A percentile compares a stretch with the other conserved stretches of the same genome.
Evolutionary conservation across 2,888 invertebrate species (phyloP).

Genomic region (Suillia variegata): DNA sequence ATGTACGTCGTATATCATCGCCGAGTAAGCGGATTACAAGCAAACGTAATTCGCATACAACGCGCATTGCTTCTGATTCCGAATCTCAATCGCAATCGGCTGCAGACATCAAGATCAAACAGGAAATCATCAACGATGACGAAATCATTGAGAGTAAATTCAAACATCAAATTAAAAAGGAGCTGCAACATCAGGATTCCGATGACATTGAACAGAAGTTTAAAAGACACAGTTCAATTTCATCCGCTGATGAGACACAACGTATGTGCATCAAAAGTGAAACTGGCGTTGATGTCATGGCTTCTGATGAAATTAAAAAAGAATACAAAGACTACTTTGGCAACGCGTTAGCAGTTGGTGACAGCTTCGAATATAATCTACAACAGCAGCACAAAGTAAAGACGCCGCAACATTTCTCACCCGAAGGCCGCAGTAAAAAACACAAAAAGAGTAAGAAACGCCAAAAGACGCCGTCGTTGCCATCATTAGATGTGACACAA

Average conservation of each 20-base stretch:
- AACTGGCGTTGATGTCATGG: constrained; percentile 25
- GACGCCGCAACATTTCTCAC: constrained; percentile 56
- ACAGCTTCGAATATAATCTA: constrained; percentile 30
- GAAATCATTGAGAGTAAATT: constrained; percentile 57
- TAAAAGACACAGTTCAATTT: constrained; percentile 52
- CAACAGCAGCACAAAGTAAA: constrained; percentile 29
- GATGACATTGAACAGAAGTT: constrained; percentile 42
- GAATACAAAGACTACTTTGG: constrained; percentile 46
- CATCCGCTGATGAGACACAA: constrained; percentile 61
- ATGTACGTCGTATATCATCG: constrained; percentile 47
- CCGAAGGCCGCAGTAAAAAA: constrained; percentile 72
- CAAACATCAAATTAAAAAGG: constrained; percentile 69
- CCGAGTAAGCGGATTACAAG: constrained; percentile 65
- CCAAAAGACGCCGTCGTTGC: constrained; percentile 66
- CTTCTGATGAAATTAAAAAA: constrained; percentile 48
- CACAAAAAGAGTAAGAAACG: constrained; percentile 86
- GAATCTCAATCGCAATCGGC: constrained; percentile 51
- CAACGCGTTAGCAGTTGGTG: constrained; percentile 25
- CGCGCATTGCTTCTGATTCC: constrained; percentile 77
- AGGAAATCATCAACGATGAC: constrained; percentile 26
- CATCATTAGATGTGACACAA: constrained; percentile 27
- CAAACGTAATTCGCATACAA: constrained; percentile 71
- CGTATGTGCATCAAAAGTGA: constrained; percentile 49
- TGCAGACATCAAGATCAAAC: constrained; percentile 33
- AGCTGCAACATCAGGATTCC: constrained; percentile 56